These are phyloP conservation scores for Ctenopoma multispine DNA, from an alignment of 2,797 vertebrate genomes.

Conservation along the genomic window DNA sequence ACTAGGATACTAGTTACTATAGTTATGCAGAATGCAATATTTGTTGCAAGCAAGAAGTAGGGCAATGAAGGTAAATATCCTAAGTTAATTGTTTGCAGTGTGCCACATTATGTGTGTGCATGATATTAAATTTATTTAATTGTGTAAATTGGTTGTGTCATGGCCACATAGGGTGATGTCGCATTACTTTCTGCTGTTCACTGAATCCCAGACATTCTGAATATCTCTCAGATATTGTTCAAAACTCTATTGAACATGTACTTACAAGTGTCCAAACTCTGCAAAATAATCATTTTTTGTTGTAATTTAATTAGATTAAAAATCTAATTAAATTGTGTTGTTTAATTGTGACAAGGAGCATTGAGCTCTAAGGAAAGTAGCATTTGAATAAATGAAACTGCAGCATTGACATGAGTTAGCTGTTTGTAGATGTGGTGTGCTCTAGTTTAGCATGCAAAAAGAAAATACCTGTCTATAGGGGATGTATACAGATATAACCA, in stretches of 20 bases:
- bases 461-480: not conserved
- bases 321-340: too few species aligned
- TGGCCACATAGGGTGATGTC: not conserved
- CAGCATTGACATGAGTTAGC: not conserved
- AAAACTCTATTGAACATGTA: too few species aligned
- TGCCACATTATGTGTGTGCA: slow-evolving; percentile 8
- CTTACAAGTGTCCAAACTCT: not conserved
- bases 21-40: slow-evolving; percentile 44
- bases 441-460: not conserved
- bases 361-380: not conserved
- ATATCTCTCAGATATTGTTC: not conserved
- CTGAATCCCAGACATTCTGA: not conserved
- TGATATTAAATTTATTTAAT: not conserved
- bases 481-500: not conserved
- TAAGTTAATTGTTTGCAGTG: not conserved
- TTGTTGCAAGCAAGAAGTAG: slow-evolving; percentile 19
- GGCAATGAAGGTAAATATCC: not conserved
- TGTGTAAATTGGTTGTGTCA: not conserved
- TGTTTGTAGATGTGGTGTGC: not conserved
- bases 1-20: slow-evolving; percentile 45
- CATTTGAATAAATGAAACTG: not conserved
- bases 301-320: not conserved
- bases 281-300: not conserved
- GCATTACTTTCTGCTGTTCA: not conserved
- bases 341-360: not conserved